These are phyloP conservation scores for Ophioninae sp. DNA, from an alignment of 2,888 invertebrate species.

Conservation along the genomic window DNA sequence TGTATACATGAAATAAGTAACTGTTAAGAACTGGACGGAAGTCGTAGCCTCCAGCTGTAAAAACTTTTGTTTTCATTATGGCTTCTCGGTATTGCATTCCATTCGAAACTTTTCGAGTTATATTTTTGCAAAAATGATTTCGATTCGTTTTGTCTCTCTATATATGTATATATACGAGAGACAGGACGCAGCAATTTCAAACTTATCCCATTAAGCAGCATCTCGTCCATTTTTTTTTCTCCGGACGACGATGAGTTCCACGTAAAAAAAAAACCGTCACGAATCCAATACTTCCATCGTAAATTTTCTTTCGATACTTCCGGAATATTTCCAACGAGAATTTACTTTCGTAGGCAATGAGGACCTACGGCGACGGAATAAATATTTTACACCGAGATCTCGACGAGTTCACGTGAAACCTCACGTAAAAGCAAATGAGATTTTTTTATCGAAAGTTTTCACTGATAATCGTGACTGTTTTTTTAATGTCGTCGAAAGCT, in stretches of 20 bases:
- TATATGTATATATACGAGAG: not conserved
- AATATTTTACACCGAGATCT: not conserved
- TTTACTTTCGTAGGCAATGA: not conserved
- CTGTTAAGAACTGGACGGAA: constrained; percentile 12
- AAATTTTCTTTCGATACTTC: not conserved
- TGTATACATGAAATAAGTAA: constrained; percentile 29
- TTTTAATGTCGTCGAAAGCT: not conserved
- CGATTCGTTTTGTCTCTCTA: constrained; percentile 38
- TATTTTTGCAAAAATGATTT: constrained; percentile 34
- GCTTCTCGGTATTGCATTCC: constrained; percentile 1
- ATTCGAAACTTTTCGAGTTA: not conserved
- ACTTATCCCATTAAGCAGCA: constrained; percentile 53
- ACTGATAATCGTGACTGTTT: not conserved
- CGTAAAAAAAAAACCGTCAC: not conserved
- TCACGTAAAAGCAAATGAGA: not conserved
- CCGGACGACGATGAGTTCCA: not conserved
- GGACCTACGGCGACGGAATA: not conserved
- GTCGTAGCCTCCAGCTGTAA: constrained; percentile 13
- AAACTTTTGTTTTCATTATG: constrained; percentile 12
- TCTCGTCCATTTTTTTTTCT: not conserved
- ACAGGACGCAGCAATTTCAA: constrained; percentile 1
- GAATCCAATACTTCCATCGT: not conserved
- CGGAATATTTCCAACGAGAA: not conserved
- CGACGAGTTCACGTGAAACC: not conserved
- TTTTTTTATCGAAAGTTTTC: not conserved